These are phyloP conservation scores for Apamea sordens DNA, from an alignment of 2,888 invertebrate species.

Conservation along the genomic window DNA sequence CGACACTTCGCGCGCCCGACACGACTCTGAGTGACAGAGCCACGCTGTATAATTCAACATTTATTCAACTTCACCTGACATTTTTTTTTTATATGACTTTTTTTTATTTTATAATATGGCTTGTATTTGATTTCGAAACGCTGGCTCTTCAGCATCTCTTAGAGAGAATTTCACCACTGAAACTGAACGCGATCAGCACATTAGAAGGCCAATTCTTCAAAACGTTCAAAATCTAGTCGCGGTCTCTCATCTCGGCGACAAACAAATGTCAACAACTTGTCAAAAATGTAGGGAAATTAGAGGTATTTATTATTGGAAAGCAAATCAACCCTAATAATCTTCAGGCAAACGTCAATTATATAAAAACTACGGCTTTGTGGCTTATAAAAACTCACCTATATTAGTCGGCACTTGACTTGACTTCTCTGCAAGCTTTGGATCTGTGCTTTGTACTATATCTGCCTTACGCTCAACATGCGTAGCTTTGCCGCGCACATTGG, in stretches of 20 bases:
- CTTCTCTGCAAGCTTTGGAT: slow-evolving; percentile 4
- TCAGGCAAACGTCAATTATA: background rate
- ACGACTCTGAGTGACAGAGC: background rate
- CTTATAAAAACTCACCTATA: slow-evolving; percentile 5
- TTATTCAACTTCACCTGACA: background rate
- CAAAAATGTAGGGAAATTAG: background rate
- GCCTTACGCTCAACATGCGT: slow-evolving; percentile 8
- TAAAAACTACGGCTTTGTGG: background rate
- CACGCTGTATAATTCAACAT: background rate
- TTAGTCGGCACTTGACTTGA: slow-evolving; percentile 4
- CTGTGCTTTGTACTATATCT: background rate
- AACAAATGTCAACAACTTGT: too few relatives aligned
- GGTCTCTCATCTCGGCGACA: too few relatives aligned
- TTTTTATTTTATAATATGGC: too few relatives aligned
- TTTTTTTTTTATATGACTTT: too few relatives aligned
- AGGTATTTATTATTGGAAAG: background rate
- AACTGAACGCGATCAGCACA: background rate
- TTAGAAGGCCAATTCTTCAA: background rate
- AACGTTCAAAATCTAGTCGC: too few relatives aligned
- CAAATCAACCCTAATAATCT: background rate
- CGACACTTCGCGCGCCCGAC: background rate
- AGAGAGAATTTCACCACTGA: background rate
- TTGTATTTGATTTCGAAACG: background rate
- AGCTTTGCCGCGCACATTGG: too few relatives aligned
- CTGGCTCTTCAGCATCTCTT: background rate